phyloP scores from a whole-genome alignment of 2,113 vertebrate species.

The Seriola quinqueradiata region DNA sequence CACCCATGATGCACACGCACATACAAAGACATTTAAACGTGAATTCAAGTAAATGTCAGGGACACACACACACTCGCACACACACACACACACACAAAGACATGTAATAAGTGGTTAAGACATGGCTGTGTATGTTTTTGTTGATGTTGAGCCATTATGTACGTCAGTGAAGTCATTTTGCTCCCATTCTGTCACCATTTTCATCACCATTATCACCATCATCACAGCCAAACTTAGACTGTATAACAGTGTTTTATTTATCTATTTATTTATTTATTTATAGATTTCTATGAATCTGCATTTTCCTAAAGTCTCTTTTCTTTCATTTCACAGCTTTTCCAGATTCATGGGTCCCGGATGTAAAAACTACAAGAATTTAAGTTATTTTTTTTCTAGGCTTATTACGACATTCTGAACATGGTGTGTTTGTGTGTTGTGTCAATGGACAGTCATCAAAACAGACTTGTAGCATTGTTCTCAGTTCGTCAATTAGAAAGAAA shows the following conservation, averaged over 20 bases:
- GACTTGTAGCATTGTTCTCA: conserved; percentile 43
- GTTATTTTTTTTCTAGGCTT: conserved; percentile 46
- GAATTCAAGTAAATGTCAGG: conserved; percentile 4
- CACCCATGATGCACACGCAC: conserved; percentile 12
- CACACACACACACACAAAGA: conserved; percentile 12
- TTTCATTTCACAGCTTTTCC: conserved; percentile 83
- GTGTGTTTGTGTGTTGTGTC: conserved; percentile 42
- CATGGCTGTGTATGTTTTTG: conserved; percentile 19
- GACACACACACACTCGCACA: conserved; percentile 1
- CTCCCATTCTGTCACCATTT: conserved; percentile 62
- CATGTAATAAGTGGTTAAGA: conserved; percentile 5
- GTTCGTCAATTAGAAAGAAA: conserved; percentile 39
- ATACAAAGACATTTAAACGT: background rate
- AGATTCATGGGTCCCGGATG: conserved; percentile 86
- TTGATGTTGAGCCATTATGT: conserved; percentile 31
- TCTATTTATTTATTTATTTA: background rate
- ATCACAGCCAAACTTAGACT: conserved; percentile 41
- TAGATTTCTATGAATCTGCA: background rate
- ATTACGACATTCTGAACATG: conserved; percentile 22
- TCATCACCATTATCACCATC: conserved; percentile 60
- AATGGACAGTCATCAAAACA: conserved; percentile 22
- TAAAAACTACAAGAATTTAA: conserved; percentile 66
- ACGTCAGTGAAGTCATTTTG: conserved; percentile 39
- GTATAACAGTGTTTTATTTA: background rate
- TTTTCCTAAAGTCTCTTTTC: conserved; percentile 20